Evolutionary conservation across 2,888 invertebrate species (phyloP).

Genomic region (Erebia aethiops): DNA sequence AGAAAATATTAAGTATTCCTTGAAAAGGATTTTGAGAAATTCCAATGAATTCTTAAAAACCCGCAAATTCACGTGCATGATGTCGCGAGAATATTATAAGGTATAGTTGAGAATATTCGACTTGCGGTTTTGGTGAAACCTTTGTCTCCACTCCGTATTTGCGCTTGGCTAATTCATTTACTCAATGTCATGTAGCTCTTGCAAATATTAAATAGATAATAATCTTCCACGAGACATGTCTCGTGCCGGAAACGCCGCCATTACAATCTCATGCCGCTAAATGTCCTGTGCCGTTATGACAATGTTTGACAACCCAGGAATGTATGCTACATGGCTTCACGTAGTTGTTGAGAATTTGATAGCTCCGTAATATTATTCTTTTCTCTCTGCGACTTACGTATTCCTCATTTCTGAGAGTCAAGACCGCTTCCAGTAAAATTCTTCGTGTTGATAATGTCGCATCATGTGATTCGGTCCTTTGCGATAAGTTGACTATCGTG

Average conservation of each 20-base stretch:
- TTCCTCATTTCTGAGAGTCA: no score
- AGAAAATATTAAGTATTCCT: no score
- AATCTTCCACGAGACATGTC: conserved; percentile 23
- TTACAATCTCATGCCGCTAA: conserved; percentile 30
- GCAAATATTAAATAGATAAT: conserved; percentile 27
- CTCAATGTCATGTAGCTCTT: conserved; percentile 6
- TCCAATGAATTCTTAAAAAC: no score
- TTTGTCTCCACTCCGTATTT: conserved; percentile 6
- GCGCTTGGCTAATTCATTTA: conserved; percentile 8
- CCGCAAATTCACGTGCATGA: neutral
- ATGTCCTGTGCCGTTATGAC: conserved; percentile 34
- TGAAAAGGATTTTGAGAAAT: no score
- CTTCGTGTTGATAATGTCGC: no score
- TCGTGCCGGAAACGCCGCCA: conserved; percentile 34
- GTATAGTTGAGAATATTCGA: neutral
- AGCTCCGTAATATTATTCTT: neutral
- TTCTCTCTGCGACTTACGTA: no score
- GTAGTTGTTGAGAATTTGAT: neutral
- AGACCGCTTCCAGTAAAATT: no score
- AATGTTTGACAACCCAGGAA: conserved; percentile 34
- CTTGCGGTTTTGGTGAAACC: neutral
- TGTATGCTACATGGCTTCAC: conserved; percentile 11
- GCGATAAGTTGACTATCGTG: no score
- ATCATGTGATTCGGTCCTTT: no score
- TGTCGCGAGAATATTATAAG: neutral